Percentiles rank a stretch among this genome's conserved stretches.
Conservation (phyloP, 2,113 vertebrate genomes). For the Hyla sarda region DNA sequence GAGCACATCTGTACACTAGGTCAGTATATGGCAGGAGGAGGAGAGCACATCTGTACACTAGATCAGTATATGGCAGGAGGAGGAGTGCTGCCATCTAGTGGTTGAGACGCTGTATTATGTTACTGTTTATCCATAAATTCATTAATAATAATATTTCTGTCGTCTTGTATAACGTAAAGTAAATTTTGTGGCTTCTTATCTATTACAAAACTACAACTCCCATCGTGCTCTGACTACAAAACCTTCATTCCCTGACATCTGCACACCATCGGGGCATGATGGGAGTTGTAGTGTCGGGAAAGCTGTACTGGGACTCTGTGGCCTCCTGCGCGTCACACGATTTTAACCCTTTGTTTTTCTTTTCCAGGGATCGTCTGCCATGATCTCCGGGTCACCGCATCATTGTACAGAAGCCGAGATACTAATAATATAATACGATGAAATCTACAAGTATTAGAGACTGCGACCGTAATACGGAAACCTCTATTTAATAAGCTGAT, state of each 20-base stretch:
- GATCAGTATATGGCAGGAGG: constrained; percentile 14
- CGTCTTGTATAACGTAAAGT: too few species aligned
- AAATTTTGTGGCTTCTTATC: too few species aligned
- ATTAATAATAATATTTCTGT: too few species aligned
- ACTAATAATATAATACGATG: constrained; percentile 34
- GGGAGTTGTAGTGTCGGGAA: too few species aligned
- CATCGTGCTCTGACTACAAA: too few species aligned
- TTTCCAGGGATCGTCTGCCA: neutral
- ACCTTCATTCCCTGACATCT: too few species aligned
- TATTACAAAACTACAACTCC: too few species aligned
- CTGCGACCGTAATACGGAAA: neutral
- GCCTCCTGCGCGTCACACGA: too few species aligned
- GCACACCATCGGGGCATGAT: too few species aligned
- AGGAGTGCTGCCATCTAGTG: neutral
- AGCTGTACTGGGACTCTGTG: too few species aligned
- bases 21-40: constrained; percentile 18
- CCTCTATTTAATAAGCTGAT: constrained; percentile 57
- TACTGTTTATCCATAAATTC: constrained; percentile 6
- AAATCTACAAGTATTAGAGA: constrained; percentile 45
- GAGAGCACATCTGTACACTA: constrained; percentile 25
- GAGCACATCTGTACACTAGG: constrained; percentile 19
- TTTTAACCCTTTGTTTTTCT: neutral
- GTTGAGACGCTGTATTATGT: neutral
- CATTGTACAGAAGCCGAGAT: constrained; percentile 14
- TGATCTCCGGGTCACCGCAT: neutral